Evolutionary conservation across 2,113 vertebrate genomes (phyloP).

Genomic region (Chaetops frenatus): DNA sequence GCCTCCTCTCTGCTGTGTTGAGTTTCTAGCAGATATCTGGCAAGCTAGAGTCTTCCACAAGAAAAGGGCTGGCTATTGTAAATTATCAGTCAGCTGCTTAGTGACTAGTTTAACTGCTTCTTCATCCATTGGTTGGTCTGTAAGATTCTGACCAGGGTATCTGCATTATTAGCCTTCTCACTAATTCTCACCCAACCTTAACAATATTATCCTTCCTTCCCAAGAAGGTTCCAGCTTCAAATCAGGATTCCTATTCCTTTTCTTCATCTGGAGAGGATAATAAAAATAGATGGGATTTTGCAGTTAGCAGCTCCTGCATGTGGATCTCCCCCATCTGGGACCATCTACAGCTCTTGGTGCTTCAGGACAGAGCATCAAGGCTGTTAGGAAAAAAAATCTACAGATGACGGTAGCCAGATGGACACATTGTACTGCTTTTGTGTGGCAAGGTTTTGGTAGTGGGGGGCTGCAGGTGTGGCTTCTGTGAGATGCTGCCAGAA

Average conservation of each 20-base stretch:
- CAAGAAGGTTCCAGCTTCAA: not conserved
- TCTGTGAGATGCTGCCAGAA: not conserved
- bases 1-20: not conserved
- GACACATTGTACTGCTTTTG: not conserved
- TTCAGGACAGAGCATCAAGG: not conserved
- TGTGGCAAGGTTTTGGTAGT: not conserved
- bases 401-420: not conserved
- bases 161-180: not conserved
- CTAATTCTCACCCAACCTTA: not conserved
- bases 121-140: not conserved
- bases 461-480: not conserved
- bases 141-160: not conserved
- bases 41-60: not conserved
- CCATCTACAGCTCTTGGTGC: not conserved
- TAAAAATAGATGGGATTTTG: not conserved
- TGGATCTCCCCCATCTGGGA: fast-evolving
- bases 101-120: not conserved
- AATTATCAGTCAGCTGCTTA: not conserved
- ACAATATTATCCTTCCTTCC: not conserved
- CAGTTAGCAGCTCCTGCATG: not conserved
- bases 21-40: not conserved
- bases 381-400: not conserved
- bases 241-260: not conserved
- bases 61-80: not conserved
- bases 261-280: not conserved